Base-by-base conservation (phyloP, 2,113 vertebrate genomes). In the Ginglymostoma cirratum region DNA sequence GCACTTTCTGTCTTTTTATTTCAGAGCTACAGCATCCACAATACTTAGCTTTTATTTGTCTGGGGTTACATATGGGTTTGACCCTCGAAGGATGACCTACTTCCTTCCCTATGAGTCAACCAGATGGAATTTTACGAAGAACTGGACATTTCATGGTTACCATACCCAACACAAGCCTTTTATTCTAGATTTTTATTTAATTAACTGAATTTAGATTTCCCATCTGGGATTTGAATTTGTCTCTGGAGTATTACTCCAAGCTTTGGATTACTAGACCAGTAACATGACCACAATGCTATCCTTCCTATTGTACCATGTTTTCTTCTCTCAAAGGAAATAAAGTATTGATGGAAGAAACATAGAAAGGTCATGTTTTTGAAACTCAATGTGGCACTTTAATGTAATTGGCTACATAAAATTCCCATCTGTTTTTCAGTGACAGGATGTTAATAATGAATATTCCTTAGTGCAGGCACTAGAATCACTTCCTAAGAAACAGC, bases 401-500 rank as follows among this genome's bases (percentile, higher is more conserved):
- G n/a, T 70, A 12, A 69, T 21, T 55, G 48, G 15, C 27, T 0
- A 30, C 30, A n/a, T 90, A 17, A 90, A 90, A 61, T 83, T 61
- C 14, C 12, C 10, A 90, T 90, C 87, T 90, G 48, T 30, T 30
- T 55, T 61, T 90, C 55, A 61, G 87, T 61, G 55, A 90, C 21
- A 61, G 27, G 87, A 17, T 12, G 61, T 90, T 24, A 90, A 90
- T 90, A 90, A 90, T 90, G 87, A 61, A 90, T 61, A 90, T 27
- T 19, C 5, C 61, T 90, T 61, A 90, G 52, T 27, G 87, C 87
- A 61, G 87, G 52, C 30, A 61, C 14, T 52, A 24, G 8, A 89
- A 89, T 61, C 87, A 90, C 52, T 94, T 94, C 17, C 93, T 45
- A 61, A 94, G 38, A 70, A 94, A 42, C 93, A 94, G 92, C 92